These are phyloP conservation scores for Melitaea cinxia DNA, from an alignment of 1,140 invertebrate genomes.

Conservation along the genomic window DNA sequence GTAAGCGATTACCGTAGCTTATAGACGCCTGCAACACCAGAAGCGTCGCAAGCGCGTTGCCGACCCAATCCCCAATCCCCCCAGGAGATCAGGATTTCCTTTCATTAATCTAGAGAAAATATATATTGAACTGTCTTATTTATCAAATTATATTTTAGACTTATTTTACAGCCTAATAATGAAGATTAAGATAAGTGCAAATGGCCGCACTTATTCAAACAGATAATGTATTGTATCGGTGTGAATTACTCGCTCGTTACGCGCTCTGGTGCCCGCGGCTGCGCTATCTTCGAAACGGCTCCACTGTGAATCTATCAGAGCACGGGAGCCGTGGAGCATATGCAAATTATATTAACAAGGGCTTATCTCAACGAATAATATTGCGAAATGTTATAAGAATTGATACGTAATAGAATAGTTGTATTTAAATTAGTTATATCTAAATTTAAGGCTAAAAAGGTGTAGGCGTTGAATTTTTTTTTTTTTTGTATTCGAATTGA, in stretches of 20 bases:
- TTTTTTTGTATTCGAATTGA: too few species aligned
- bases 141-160: background rate
- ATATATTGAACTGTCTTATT: background rate
- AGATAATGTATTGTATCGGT: constrained; percentile 37
- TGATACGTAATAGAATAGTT: background rate
- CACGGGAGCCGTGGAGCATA: constrained; percentile 40
- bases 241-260: constrained; percentile 50
- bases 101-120: too few species aligned
- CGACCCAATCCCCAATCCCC: too few species aligned
- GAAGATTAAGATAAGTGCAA: constrained; percentile 6
- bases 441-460: too few species aligned
- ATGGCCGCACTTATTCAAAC: constrained; percentile 13
- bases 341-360: constrained; percentile 13
- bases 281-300: constrained; percentile 62
- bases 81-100: too few species aligned
- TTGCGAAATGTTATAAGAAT: background rate
- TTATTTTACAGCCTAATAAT: constrained; percentile 5
- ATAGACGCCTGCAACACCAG: too few species aligned
- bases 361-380: background rate
- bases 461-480: too few species aligned
- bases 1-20: too few species aligned
- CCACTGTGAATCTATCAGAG: constrained; percentile 54
- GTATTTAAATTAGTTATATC: background rate
- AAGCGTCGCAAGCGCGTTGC: too few species aligned
- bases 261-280: constrained; percentile 36